Percentiles rank a stretch among this genome's conserved stretches.
phyloP scores from a whole-genome alignment of 2,113 vertebrate species.

The Pipra filicauda region DNA sequence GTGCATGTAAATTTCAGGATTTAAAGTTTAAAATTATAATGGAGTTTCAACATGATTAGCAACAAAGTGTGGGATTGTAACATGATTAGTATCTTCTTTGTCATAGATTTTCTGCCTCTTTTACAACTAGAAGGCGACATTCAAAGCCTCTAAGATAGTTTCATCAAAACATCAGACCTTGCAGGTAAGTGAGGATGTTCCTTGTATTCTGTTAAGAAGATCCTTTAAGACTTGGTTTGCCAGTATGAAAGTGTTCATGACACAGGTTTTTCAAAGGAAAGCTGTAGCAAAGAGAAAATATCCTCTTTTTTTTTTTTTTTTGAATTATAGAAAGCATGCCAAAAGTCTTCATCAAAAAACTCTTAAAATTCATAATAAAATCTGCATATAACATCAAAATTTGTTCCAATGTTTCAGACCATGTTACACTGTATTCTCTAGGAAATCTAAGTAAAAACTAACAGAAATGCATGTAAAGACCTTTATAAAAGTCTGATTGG shows the following conservation, averaged over 20 bases:
- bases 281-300: not conserved
- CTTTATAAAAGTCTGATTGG: not conserved
- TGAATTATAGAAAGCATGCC: not conserved
- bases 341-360: not conserved
- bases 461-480: not conserved
- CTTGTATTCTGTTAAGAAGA: not conserved
- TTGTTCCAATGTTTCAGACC: not conserved
- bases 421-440: not conserved
- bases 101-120: not conserved
- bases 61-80: not conserved
- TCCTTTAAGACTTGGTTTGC: not conserved
- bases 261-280: not conserved
- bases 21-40: not conserved
- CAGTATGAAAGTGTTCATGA: not conserved
- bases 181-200: not conserved
- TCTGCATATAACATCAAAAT: not conserved
- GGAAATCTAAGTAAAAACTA: not conserved
- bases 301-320: not conserved
- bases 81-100: not conserved
- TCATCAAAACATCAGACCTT: not conserved
- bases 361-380: not conserved
- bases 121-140: not conserved
- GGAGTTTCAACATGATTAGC: not conserved
- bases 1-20: not conserved
- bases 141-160: not conserved